Evolutionary conservation across 2,113 vertebrate species (phyloP).

Genomic region (Nymphicus hollandicus): DNA sequence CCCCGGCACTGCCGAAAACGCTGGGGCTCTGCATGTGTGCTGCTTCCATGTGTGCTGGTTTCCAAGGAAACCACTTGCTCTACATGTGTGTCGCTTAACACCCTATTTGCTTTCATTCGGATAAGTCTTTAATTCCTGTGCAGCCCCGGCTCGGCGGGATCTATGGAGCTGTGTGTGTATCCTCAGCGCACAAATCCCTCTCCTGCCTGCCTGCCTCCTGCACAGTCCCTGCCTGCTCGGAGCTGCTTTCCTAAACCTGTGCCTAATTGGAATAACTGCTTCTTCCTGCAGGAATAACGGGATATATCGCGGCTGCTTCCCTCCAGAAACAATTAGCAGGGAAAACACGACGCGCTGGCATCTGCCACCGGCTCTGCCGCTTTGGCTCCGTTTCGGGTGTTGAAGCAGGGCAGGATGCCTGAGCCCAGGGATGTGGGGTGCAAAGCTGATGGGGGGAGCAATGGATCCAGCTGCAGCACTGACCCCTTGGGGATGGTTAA

Average conservation of each 20-base stretch:
- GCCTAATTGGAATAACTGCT: not conserved
- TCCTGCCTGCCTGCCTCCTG: constrained; percentile 5
- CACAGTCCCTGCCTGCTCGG: constrained; percentile 18
- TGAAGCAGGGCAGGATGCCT: not conserved
- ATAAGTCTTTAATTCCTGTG: constrained; percentile 64
- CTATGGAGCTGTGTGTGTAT: not conserved
- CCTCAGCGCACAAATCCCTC: constrained; percentile 19
- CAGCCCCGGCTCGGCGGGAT: constrained; percentile 43
- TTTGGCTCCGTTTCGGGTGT: fast-evolving
- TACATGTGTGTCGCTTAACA: constrained; percentile 71
- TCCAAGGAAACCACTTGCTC: constrained; percentile 68
- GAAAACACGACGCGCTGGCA: not conserved
- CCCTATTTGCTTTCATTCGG: constrained; percentile 65
- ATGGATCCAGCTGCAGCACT: fast-evolving
- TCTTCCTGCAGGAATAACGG: not conserved
- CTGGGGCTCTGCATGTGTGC: constrained; percentile 40
- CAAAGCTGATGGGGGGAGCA: fast-evolving
- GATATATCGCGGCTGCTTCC: not conserved
- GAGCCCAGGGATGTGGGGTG: not conserved
- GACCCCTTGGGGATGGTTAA: fast-evolving
- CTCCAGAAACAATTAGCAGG: not conserved
- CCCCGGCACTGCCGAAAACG: not conserved
- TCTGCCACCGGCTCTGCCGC: not conserved
- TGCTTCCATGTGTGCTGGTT: constrained; percentile 54
- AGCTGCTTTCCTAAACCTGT: constrained; percentile 55